Evolutionary conservation across 2,888 invertebrate genomes (phyloP), one percentile per base, ranked within the genome.

Genomic region (Pterostichus madidus): DNA sequence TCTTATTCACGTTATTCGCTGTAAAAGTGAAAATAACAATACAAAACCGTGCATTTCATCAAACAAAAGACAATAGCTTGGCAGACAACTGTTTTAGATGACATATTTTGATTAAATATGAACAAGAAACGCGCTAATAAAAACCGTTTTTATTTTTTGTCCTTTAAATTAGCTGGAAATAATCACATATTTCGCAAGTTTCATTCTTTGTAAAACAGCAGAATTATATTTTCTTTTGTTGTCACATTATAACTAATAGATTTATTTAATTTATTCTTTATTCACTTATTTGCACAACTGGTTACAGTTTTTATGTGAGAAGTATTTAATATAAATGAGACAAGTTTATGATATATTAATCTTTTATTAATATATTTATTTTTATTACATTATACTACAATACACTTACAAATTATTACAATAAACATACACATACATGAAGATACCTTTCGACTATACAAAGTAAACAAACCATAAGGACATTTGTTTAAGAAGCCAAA

Each of bases 91-190:
- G 64, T 64, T 64, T 64, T 13, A 59, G 35, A 64, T 64, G 64
- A 64, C 35, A 64, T 64, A 35, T 64, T 64, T 64, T 64, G 64
- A 64, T 64, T 64, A 64, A 49, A n/a, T 13, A 49, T n/a, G 49
- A 49, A 49, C n/a, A 32, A 64, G 35, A 39, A 32, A n/a, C 32
- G n/a, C 64, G n/a, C 32, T 64, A 64, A 35, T 59, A 59, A 64
- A 64, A 64, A 64, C 31, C 4, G 35, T 64, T 64, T 24, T 24
- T 24, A 3, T 24, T 24, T 24, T 24, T n/a, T 61, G 32, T 35
- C 61, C 61, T 32, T 61, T 61, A 61, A 61, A 61, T 61, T 61
- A 61, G 35, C 32, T 61, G 61, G 32, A 61, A 61, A 61, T 61
- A 61, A 61, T 61, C 56, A 56, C 17, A 56, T 49, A 49, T 49